Conservation (phyloP, 1,140 invertebrate species). For the Micrasema longulum region DNA sequence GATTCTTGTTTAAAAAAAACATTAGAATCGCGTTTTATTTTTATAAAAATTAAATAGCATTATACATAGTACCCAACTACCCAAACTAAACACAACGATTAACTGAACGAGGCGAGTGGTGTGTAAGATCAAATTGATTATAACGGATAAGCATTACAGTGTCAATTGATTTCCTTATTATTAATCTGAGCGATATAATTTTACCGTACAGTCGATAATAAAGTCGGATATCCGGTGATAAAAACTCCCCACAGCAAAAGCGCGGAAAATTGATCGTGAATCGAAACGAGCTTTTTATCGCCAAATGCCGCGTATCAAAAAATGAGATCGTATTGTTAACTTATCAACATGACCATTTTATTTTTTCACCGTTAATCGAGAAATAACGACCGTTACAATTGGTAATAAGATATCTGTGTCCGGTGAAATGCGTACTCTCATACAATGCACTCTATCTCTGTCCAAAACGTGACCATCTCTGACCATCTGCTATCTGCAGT, state of each 20-base stretch:
- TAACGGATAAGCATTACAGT: too few species aligned
- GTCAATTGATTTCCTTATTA: background rate
- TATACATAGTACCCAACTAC: too few species aligned
- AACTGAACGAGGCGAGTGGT: too few species aligned
- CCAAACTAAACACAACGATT: too few species aligned
- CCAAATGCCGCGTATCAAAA: background rate
- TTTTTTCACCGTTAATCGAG: conserved; percentile 26
- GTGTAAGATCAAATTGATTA: too few species aligned
- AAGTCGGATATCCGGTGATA: conserved; percentile 12
- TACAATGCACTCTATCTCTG: conserved; percentile 13
- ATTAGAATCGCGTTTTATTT: too few species aligned
- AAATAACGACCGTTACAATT: conserved; percentile 24
- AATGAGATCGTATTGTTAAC: conserved; percentile 21
- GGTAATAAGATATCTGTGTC: conserved; percentile 25
- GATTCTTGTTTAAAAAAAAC: too few species aligned
- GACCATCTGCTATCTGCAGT: background rate
- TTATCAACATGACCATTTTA: conserved; percentile 15
- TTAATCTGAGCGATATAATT: conserved; percentile 1
- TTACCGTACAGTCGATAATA: conserved; percentile 9
- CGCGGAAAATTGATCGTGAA: conserved; percentile 9
- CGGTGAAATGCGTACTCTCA: conserved; percentile 5
- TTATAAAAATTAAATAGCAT: too few species aligned
- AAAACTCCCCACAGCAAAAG: background rate
- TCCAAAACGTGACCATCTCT: conserved; percentile 18
- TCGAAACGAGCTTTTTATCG: conserved; percentile 12